Conservation (phyloP, 1,140 invertebrate species). For the Drosophila arawakana region DNA sequence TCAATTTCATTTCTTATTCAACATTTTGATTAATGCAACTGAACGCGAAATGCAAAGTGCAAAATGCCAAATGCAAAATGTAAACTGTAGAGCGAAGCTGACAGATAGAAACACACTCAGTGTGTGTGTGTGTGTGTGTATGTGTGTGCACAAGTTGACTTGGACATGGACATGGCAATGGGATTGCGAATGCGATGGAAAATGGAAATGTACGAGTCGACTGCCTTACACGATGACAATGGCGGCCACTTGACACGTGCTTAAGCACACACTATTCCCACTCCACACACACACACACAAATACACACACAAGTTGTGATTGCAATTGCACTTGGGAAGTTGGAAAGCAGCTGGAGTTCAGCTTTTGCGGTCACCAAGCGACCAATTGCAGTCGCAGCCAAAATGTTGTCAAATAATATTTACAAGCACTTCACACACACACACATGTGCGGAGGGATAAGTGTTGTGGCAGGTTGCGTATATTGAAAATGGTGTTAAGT, state of each 20-base stretch:
- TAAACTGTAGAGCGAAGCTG: constrained; percentile 52
- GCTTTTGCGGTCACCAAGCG: constrained; percentile 58
- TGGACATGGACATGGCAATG: constrained; percentile 4
- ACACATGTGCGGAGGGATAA: constrained; percentile 7
- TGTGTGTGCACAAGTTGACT: too few species aligned
- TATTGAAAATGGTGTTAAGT: constrained; percentile 33
- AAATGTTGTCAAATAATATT: constrained; percentile 81
- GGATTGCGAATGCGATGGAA: constrained; percentile 15
- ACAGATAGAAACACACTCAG: constrained; percentile 8
- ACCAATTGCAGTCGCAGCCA: constrained; percentile 34
- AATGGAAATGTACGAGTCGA: constrained; percentile 7
- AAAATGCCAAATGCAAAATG: constrained; percentile 48
- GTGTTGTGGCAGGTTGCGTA: constrained; percentile 8
- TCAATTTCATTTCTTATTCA: constrained; percentile 80
- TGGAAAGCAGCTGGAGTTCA: constrained; percentile 43
- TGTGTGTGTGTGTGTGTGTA: too few species aligned
- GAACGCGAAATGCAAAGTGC: constrained; percentile 17
- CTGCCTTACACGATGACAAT: constrained; percentile 23
- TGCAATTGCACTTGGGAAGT: constrained; percentile 10
- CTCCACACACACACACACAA: constrained; percentile 15
- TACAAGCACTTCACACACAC: constrained; percentile 45
- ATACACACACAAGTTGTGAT: neutral
- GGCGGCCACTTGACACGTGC: constrained; percentile 74
- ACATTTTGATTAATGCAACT: constrained; percentile 79
- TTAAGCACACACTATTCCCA: constrained; percentile 43